Percentiles rank a stretch among this genome's conserved stretches.
phyloP scores from a whole-genome alignment of 2,888 invertebrate species.

The Nowickia ferox region DNA sequence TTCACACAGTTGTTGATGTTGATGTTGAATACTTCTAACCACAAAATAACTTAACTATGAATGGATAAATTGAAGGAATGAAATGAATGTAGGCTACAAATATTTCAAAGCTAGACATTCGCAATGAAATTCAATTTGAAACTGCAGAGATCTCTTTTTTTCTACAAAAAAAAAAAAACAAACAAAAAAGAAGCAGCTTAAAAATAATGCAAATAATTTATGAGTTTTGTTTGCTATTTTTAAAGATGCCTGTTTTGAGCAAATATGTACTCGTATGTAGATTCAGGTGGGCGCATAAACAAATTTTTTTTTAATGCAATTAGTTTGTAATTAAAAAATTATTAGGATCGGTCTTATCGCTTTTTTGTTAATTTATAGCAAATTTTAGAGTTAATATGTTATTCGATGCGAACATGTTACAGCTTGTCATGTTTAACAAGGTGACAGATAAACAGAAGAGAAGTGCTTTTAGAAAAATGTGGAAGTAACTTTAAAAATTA shows the following conservation, averaged over 20 bases:
- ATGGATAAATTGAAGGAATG: slow-evolving; percentile 15
- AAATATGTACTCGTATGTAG: background rate
- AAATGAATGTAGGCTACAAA: slow-evolving; percentile 56
- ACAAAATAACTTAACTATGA: background rate
- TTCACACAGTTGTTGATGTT: slow-evolving; percentile 54
- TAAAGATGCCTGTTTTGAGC: background rate
- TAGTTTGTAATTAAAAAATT: slow-evolving; percentile 2
- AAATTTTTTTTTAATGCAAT: background rate
- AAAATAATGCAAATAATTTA: slow-evolving; percentile 20
- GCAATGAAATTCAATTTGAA: slow-evolving; percentile 20
- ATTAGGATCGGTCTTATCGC: background rate
- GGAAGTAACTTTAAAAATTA: too few relatives aligned
- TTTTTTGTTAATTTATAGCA: background rate
- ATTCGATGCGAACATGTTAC: background rate
- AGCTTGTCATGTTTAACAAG: background rate
- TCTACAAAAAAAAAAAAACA: background rate
- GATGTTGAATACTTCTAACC: slow-evolving; percentile 37
- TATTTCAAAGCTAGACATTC: slow-evolving; percentile 47
- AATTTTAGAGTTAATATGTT: background rate
- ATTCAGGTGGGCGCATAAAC: slow-evolving; percentile 16
- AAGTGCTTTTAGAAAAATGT: too few relatives aligned
- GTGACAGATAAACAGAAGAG: too few relatives aligned
- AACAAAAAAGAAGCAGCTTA: slow-evolving; percentile 4
- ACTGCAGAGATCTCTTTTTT: background rate
- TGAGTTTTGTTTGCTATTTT: slow-evolving; percentile 28